A percentile compares a stretch with the other conserved stretches of the same genome.
phyloP scores from a whole-genome alignment of 2,888 invertebrate species.

The Diarsia rubi region DNA sequence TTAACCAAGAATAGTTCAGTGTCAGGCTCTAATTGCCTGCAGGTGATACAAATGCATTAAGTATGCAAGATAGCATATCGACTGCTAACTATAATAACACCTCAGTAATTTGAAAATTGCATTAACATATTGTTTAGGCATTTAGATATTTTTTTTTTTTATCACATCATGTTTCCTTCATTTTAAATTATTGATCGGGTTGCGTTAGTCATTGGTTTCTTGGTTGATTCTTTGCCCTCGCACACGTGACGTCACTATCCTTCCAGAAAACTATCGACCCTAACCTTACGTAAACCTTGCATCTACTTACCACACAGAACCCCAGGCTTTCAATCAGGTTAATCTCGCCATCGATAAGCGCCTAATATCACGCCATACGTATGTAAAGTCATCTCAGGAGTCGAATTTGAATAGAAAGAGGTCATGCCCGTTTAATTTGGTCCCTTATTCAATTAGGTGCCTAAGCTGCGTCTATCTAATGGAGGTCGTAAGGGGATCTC shows the following conservation, averaged over 20 bases:
- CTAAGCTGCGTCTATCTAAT: slow-evolving; percentile 86
- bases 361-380: slow-evolving; percentile 77
- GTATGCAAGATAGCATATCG: slow-evolving; percentile 38
- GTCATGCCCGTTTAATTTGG: slow-evolving; percentile 87
- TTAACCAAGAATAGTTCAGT: slow-evolving; percentile 41
- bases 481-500: slow-evolving; percentile 87
- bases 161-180: too few species aligned
- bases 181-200: background rate
- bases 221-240: background rate
- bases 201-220: background rate
- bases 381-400: slow-evolving; percentile 78
- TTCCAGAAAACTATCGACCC: slow-evolving; percentile 15
- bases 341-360: slow-evolving; percentile 79
- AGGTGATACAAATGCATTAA: slow-evolving; percentile 54
- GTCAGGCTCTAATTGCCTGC: slow-evolving; percentile 57
- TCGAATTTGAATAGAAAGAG: slow-evolving; percentile 90
- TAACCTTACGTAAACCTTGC: slow-evolving; percentile 29
- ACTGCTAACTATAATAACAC: slow-evolving; percentile 29
- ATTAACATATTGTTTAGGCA: slow-evolving; percentile 33
- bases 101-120: slow-evolving; percentile 38
- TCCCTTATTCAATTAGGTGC: slow-evolving; percentile 89
- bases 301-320: slow-evolving; percentile 51
- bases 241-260: background rate
- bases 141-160: background rate
- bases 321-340: slow-evolving; percentile 76